A percentile compares a stretch with the other conserved stretches of the same genome.
These are phyloP conservation scores for Pogonomyrmex californicus DNA, from an alignment of 1,140 invertebrate species.

Conservation along the genomic window DNA sequence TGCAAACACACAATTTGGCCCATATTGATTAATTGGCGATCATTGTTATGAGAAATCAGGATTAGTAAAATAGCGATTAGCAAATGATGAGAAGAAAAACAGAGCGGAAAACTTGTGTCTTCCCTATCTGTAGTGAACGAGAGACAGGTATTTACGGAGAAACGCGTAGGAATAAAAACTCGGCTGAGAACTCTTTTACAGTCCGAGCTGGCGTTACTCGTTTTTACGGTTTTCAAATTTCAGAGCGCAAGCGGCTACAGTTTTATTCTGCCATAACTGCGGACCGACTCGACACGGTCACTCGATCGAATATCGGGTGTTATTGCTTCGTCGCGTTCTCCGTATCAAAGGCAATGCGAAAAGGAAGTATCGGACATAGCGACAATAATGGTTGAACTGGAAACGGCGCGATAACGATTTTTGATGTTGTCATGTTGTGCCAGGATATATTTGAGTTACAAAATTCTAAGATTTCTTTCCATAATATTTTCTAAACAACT, in stretches of 20 bases:
- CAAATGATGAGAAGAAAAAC: background rate
- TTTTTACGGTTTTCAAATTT: slow-evolving; percentile 56
- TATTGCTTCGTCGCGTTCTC: slow-evolving; percentile 51
- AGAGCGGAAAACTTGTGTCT: background rate
- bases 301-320: slow-evolving; percentile 54
- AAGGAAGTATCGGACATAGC: slow-evolving; percentile 50
- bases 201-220: background rate
- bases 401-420: slow-evolving; percentile 39
- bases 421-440: background rate
- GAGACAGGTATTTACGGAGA: slow-evolving; percentile 76
- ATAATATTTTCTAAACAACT: background rate
- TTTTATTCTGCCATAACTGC: slow-evolving; percentile 16
- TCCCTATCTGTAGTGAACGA: background rate
- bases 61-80: slow-evolving; percentile 32
- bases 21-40: slow-evolving; percentile 5
- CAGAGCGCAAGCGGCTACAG: background rate
- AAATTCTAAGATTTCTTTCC: background rate
- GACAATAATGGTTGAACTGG: slow-evolving; percentile 40
- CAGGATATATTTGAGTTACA: slow-evolving; percentile 29
- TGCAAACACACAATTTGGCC: background rate
- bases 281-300: background rate
- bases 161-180: slow-evolving; percentile 71
- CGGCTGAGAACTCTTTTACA: slow-evolving; percentile 70
- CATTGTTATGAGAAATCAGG: slow-evolving; percentile 1
- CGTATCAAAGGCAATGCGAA: slow-evolving; percentile 44